Conservation (phyloP, 2,797 vertebrate species). For the Octomys mimax region DNA sequence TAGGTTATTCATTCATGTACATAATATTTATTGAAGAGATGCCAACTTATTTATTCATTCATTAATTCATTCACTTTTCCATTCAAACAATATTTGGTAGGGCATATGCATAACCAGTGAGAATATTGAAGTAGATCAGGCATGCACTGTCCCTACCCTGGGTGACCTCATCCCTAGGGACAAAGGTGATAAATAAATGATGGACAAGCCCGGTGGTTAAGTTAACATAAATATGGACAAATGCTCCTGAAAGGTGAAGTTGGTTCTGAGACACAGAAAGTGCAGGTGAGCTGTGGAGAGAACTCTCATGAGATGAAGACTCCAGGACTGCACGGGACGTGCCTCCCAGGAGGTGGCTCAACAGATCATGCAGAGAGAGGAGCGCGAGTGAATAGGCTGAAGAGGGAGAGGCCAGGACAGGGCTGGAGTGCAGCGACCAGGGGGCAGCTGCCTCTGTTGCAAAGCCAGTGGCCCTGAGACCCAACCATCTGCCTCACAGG, state of each 20-base stretch:
- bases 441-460: background rate
- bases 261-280: background rate
- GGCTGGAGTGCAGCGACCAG: too few relatives aligned
- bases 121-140: background rate
- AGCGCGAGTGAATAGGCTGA: background rate
- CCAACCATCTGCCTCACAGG: accelerated
- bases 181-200: background rate
- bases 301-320: background rate
- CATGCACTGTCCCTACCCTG: accelerated
- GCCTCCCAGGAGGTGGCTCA: background rate
- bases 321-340: background rate
- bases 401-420: background rate
- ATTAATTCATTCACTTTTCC: background rate
- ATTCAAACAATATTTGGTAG: background rate
- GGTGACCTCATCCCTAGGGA: background rate
- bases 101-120: too few relatives aligned
- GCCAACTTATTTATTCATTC: background rate
- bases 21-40: background rate
- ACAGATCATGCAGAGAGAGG: background rate
- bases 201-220: accelerated
- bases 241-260: background rate
- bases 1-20: background rate
- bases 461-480: background rate
- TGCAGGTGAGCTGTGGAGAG: background rate
- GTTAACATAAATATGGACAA: accelerated